These are phyloP conservation scores for Cyphomyrmex costatus DNA, from an alignment of 1,140 invertebrate species.

Conservation along the genomic window DNA sequence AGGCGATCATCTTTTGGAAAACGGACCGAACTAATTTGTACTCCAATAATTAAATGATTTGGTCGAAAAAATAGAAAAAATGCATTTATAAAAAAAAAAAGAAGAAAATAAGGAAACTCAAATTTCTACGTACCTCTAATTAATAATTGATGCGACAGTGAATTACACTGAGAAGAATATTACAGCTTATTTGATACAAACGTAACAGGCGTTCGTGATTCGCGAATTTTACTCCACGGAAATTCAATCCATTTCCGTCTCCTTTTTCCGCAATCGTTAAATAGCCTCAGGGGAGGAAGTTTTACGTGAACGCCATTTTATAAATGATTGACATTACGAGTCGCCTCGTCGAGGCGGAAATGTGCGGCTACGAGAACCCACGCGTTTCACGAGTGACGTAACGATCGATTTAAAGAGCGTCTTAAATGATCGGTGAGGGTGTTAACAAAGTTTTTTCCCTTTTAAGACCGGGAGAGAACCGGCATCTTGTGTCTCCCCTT, in stretches of 20 bases:
- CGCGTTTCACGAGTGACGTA: neutral
- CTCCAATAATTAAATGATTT: too few species aligned
- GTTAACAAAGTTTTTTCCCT: neutral
- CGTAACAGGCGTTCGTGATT: constrained; percentile 8
- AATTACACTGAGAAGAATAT: constrained; percentile 42
- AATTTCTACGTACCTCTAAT: constrained; percentile 3
- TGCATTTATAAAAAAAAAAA: too few species aligned
- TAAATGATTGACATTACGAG: constrained; percentile 32
- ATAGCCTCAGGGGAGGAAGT: constrained; percentile 16
- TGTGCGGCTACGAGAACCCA: neutral
- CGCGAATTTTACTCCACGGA: constrained; percentile 40
- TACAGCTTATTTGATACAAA: constrained; percentile 30
- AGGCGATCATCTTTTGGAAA: too few species aligned
- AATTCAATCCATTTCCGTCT: constrained; percentile 42
- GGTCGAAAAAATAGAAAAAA: too few species aligned
- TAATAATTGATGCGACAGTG: constrained; percentile 40
- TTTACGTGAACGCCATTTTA: constrained; percentile 47
- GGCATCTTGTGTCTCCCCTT: too few species aligned
- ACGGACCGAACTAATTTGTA: too few species aligned
- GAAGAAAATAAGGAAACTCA: too few species aligned
- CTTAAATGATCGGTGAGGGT: neutral
- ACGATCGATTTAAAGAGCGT: neutral
- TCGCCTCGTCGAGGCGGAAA: neutral
- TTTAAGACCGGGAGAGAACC: neutral
- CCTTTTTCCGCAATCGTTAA: constrained; percentile 29